These are phyloP conservation scores for Falco naumanni DNA, from an alignment of 2,797 vertebrate species.

Conservation along the genomic window DNA sequence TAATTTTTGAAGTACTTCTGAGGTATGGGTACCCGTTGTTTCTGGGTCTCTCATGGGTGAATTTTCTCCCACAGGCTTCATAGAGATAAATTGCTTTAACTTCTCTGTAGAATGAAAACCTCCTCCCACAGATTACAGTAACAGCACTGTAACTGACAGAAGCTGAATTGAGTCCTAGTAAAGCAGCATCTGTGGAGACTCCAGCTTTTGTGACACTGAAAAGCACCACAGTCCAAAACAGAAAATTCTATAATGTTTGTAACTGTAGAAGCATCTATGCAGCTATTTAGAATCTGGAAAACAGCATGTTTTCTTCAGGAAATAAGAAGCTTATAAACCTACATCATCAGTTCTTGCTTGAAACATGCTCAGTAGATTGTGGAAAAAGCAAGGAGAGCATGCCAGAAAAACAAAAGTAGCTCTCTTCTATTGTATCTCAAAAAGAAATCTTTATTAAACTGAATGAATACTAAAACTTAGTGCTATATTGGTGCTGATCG, in stretches of 20 bases:
- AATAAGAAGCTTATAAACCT: background rate
- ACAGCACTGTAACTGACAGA: background rate
- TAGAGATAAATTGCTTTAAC: background rate
- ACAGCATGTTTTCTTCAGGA: background rate
- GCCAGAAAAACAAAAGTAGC: background rate
- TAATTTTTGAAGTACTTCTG: background rate
- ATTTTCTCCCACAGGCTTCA: background rate
- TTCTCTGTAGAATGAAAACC: background rate
- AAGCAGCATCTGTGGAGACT: background rate
- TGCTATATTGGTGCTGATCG: background rate
- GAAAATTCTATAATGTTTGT: background rate
- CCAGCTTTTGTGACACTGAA: background rate
- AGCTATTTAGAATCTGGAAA: background rate
- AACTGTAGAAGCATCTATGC: background rate
- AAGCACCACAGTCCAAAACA: background rate
- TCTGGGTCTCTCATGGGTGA: background rate
- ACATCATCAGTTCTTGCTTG: background rate
- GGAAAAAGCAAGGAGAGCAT: background rate
- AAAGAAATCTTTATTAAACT: background rate
- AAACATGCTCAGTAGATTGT: background rate
- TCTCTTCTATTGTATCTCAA: conserved; percentile 25
- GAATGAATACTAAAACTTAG: conserved; percentile 9
- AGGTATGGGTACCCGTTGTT: background rate
- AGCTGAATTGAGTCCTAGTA: background rate
- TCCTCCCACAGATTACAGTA: background rate